Base-by-base conservation (phyloP, 2,888 invertebrate genomes). In the Zootermopsis nevadensis region DNA sequence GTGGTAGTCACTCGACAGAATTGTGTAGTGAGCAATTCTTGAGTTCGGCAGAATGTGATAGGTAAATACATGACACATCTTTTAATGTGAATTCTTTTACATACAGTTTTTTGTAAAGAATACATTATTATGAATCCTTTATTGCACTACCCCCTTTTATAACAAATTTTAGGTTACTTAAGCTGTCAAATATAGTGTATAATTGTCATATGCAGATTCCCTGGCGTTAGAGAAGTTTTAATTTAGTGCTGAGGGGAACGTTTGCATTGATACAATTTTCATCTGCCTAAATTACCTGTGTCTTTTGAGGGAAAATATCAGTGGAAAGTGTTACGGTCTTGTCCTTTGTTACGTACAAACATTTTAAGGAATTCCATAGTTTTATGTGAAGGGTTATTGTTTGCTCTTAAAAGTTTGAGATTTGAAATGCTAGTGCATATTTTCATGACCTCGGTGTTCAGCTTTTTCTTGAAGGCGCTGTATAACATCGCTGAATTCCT, bases 31-130 rank as follows among this genome's bases (percentile, higher is more conserved):
- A 55, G 42, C 81, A 35, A 42, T 33, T 69, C 33, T 69, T 69
- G 33, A 22, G 33, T 33, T 74, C 33, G 38, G 35, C 24, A 74
- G 24, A 38, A 74, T 74, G 74, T 74, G 74, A 74, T 74, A 74
- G 38, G 38, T 74, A 38, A 74, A n/a, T 74, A 74, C 74, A 74
- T 74, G 74, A 74, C 74, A 74, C 74, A 38, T 38, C 33, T 74
- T 74, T 74, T 74, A 74, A 33, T 38, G 31, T 38, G 22, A 38
- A 42, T 74, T 38, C 10, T 74, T 74, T 38, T 74, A 74, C 38
- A 42, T 15, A 33, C n/a, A 74, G 74, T 38, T 74, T 77, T 79
- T 60, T 60, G 31, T 76, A 79, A 55, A 77, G 55, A 30, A 31
- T 77, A 38, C 15, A 35, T 79, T n/a, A 42, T 60, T 79, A 35